These are phyloP conservation scores for Drosophila cognata DNA, from an alignment of 2,888 invertebrate species.

Conservation along the genomic window DNA sequence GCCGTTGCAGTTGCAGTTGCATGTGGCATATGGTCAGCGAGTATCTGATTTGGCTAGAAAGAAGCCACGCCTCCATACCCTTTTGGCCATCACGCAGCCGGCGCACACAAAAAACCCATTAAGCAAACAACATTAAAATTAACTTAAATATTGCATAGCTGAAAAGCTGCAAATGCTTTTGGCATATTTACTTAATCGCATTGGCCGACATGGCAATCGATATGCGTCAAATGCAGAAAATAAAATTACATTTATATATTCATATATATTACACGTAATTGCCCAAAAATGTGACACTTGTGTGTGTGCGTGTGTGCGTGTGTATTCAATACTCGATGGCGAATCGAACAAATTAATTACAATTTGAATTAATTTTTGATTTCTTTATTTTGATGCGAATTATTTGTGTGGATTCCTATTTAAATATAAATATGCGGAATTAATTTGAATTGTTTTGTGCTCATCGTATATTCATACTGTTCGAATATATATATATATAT, in stretches of 20 bases:
- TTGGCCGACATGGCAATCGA: slow-evolving; percentile 43
- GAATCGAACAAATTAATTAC: slow-evolving; percentile 62
- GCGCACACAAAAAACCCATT: slow-evolving; percentile 74
- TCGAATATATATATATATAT: neutral
- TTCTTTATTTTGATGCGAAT: slow-evolving; percentile 12
- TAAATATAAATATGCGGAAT: slow-evolving; percentile 63
- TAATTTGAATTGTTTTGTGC: slow-evolving; percentile 56
- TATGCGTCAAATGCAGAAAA: slow-evolving; percentile 20
- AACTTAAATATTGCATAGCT: slow-evolving; percentile 68
- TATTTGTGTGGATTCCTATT: slow-evolving; percentile 41
- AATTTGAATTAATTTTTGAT: slow-evolving; percentile 73
- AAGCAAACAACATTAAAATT: slow-evolving; percentile 73
- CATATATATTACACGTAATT: slow-evolving; percentile 18
- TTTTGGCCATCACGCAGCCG: slow-evolving; percentile 37
- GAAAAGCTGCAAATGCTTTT: slow-evolving; percentile 55
- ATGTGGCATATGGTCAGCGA: slow-evolving; percentile 57
- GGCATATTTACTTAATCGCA: slow-evolving; percentile 73
- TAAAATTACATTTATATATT: neutral
- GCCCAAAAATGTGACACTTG: slow-evolving; percentile 33
- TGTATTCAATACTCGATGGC: slow-evolving; percentile 18
- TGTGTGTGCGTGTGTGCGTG: neutral
- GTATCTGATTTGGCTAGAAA: slow-evolving; percentile 26
- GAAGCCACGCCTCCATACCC: neutral
- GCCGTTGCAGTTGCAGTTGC: slow-evolving; percentile 30
- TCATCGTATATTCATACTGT: neutral